Evolutionary conservation across 2,113 vertebrate genomes (phyloP), one percentile per base, ranked within the genome.

Genomic region (Sphyrna mokarran): DNA sequence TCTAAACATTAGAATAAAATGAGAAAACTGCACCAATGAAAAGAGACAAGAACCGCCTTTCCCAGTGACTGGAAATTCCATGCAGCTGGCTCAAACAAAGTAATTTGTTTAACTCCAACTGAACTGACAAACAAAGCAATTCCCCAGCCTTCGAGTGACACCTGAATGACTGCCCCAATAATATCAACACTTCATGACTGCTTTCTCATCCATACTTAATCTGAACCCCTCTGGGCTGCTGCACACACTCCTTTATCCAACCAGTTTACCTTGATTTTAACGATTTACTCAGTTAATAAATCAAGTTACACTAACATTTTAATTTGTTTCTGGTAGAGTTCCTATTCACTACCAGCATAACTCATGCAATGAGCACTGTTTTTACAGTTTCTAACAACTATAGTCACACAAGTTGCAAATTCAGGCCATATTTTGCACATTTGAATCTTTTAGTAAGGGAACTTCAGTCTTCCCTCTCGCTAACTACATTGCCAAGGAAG

Each of bases 11-110:
- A 66, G n/a, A 2, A 37, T 66, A 29, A 93, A 66, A 66, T 33
- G 29, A 89, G 54, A 63, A 54, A 90, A 66, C 33, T 20, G 61
- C n/a, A 61, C 1, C 61, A 68, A 37, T n/a, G 33, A 93, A 93
- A 66, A 14, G 18, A n/a, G 8, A 89, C n/a, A 80, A 37, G n/a
- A 80, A 37, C n/a, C n/a, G 13, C 20, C 43, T 40, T 16, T 29
- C n/a, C 26, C 85, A 85, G 43, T 48, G 29, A 61, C 48, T 90
- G 23, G 54, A 90, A 66, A 93, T 93, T 93, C 89, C 89, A 93
- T 33, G 58, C 58, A 66, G n/a, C 5, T 58, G 13, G 11, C 11
- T 66, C 16, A n/a, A 40, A 16, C 89, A 68, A 93, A 93, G 14
- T 22, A 93, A 7, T 66, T 37, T 66, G 16, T 16, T 63, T 20